A percentile compares a stretch with the other conserved stretches of the same genome.
Conservation (phyloP, 2,797 vertebrate species). For the Poeciliopsis presidionis region DNA sequence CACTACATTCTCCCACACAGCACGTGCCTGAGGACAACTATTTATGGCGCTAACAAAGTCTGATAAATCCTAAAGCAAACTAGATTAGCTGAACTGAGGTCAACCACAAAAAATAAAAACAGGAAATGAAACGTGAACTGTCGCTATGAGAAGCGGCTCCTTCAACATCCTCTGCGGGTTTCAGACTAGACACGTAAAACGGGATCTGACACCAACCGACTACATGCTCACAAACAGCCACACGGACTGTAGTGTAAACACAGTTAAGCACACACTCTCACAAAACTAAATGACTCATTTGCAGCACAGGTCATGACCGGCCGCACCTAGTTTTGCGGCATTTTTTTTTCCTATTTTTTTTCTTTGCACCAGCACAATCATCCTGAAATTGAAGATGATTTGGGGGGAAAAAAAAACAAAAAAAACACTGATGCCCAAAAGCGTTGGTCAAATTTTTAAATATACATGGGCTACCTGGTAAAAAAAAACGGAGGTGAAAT, state of each 20-base stretch:
- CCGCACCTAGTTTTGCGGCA: constrained; percentile 40
- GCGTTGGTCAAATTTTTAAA: constrained; percentile 1
- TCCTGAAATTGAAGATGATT: constrained; percentile 16
- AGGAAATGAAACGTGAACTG: constrained; percentile 10
- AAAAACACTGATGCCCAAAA: neutral
- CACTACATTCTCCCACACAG: neutral
- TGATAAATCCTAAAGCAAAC: constrained; percentile 1
- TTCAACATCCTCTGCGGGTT: constrained; percentile 26
- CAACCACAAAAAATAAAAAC: constrained; percentile 2
- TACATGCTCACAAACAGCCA: constrained; percentile 13
- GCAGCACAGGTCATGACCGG: constrained; percentile 12
- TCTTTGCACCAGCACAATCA: neutral
- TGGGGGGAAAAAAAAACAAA: neutral
- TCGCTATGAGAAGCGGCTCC: neutral
- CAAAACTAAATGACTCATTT: constrained; percentile 36
- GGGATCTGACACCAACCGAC: constrained; percentile 26
- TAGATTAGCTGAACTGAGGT: neutral
- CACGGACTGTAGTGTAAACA: constrained; percentile 25
- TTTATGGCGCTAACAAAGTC: neutral
- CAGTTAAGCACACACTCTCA: constrained; percentile 11
- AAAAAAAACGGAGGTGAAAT: neutral
- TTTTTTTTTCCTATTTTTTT: neutral
- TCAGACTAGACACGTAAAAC: constrained; percentile 29
- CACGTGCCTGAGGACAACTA: constrained; percentile 2
- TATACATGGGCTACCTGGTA: constrained; percentile 27